A percentile compares a stretch with the other conserved stretches of the same genome.
Conservation (phyloP, 2,888 invertebrate genomes). For the Stenodera caucasica region DNA sequence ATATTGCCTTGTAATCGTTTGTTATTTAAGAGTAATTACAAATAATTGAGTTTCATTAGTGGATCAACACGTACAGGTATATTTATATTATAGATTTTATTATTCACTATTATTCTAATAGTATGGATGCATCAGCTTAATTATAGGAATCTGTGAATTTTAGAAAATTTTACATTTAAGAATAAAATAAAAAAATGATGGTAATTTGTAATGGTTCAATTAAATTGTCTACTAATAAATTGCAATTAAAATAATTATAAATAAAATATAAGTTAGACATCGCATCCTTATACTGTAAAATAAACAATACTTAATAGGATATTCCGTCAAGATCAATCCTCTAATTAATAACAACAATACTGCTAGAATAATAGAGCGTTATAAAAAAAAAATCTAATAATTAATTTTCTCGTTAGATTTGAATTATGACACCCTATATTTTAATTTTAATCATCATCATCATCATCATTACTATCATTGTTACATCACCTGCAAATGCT, state of each 20-base stretch:
- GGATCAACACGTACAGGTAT: background rate
- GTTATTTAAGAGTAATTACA: slow-evolving; percentile 3
- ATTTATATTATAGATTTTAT: background rate
- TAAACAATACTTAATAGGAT: background rate
- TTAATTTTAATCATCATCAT: background rate
- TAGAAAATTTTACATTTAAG: background rate
- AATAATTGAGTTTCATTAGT: slow-evolving; percentile 5
- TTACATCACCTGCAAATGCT: slow-evolving; percentile 27
- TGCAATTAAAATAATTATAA: slow-evolving; percentile 1
- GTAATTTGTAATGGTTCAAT: slow-evolving; percentile 5
- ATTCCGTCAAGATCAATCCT: background rate
- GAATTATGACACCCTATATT: background rate
- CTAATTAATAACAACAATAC: background rate
- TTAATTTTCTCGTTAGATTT: background rate
- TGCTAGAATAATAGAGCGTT: no score
- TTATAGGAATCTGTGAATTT: slow-evolving; percentile 2
- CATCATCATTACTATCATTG: slow-evolving; percentile 19
- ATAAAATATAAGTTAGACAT: background rate
- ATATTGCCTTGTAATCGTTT: no score
- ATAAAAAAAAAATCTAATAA: no score
- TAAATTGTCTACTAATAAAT: background rate
- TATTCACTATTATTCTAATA: background rate
- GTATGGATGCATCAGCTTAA: background rate
- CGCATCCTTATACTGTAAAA: no score
- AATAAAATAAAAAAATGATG: background rate